Percentiles rank a stretch among this genome's conserved stretches.
phyloP scores from a whole-genome alignment of 1,140 invertebrate genomes.

The Drosophila arizonae region DNA sequence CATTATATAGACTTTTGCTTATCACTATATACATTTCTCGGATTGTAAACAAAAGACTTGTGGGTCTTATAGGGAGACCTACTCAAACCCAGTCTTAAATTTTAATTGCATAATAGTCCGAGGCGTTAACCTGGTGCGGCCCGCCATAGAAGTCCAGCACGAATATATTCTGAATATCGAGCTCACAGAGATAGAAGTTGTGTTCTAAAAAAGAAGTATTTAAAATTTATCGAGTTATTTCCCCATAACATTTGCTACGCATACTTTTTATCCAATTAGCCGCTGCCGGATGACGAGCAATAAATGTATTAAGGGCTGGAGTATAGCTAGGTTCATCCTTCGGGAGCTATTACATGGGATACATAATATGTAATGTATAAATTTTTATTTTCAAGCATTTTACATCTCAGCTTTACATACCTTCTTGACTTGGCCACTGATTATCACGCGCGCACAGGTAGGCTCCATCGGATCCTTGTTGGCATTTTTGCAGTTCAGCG shows the following conservation, averaged over 20 bases:
- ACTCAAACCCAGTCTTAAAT: constrained; percentile 26
- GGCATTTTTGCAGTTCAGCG: constrained; percentile 86
- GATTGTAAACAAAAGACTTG: constrained; percentile 3
- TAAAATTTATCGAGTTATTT: background rate
- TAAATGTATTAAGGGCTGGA: constrained; percentile 86
- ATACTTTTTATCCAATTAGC: constrained; percentile 84
- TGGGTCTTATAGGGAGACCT: background rate
- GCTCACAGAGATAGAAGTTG: constrained; percentile 89
- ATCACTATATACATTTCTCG: constrained; percentile 1
- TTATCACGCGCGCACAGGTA: constrained; percentile 88
- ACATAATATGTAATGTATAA: too few relatives aligned
- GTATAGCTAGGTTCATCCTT: constrained; percentile 85
- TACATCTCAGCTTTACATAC: constrained; percentile 81
- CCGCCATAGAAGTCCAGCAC: constrained; percentile 91
- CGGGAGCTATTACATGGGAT: constrained; percentile 84
- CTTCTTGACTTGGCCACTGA: constrained; percentile 88
- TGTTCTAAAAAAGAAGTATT: constrained; percentile 84
- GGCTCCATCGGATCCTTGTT: constrained; percentile 91
- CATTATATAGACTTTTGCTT: background rate
- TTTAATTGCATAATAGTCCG: constrained; percentile 85
- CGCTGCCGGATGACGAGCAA: constrained; percentile 88
- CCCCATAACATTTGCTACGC: too few relatives aligned
- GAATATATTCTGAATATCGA: constrained; percentile 88
- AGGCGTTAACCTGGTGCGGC: constrained; percentile 85
- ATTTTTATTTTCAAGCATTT: background rate